phyloP scores from a whole-genome alignment of 2,797 vertebrate genomes.

The Poeciliopsis paucimaculata region DNA sequence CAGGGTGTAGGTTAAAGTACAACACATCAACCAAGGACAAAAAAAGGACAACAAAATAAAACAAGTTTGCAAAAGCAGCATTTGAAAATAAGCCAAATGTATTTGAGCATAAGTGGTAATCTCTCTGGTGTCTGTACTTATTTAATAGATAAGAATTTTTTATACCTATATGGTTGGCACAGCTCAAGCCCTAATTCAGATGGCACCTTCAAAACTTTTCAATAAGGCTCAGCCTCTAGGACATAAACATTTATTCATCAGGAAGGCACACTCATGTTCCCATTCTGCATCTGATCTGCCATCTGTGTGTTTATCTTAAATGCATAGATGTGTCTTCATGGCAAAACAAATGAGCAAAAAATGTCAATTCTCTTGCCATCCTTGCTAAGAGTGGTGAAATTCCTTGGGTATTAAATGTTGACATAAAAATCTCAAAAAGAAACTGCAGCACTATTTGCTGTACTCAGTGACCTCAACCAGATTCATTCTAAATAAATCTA shows the following conservation, averaged over 20 bases:
- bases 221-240: slow-evolving; percentile 31
- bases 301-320: slow-evolving; percentile 46
- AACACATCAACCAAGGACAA: slow-evolving; percentile 2
- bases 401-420: slow-evolving; percentile 30
- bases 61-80: slow-evolving; percentile 26
- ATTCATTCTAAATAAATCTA: slow-evolving; percentile 44
- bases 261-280: slow-evolving; percentile 69
- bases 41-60: slow-evolving; percentile 32
- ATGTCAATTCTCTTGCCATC: slow-evolving; percentile 7
- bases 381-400: slow-evolving; percentile 7
- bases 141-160: slow-evolving; percentile 17
- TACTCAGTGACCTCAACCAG: slow-evolving; percentile 36
- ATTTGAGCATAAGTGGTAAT: slow-evolving; percentile 32
- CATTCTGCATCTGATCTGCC: slow-evolving; percentile 49
- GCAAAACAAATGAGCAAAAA: slow-evolving; percentile 48
- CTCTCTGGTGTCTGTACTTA: slow-evolving; percentile 35
- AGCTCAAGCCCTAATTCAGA: slow-evolving; percentile 45
- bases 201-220: slow-evolving; percentile 61
- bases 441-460: slow-evolving; percentile 38
- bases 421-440: slow-evolving; percentile 36
- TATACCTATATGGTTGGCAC: slow-evolving; percentile 70
- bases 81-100: slow-evolving; percentile 37
- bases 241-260: slow-evolving; percentile 37
- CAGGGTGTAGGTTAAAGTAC: slow-evolving; percentile 25
- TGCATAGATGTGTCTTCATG: slow-evolving; percentile 55